Conservation (phyloP, 2,113 vertebrate species). For the Theristicus caerulescens region DNA sequence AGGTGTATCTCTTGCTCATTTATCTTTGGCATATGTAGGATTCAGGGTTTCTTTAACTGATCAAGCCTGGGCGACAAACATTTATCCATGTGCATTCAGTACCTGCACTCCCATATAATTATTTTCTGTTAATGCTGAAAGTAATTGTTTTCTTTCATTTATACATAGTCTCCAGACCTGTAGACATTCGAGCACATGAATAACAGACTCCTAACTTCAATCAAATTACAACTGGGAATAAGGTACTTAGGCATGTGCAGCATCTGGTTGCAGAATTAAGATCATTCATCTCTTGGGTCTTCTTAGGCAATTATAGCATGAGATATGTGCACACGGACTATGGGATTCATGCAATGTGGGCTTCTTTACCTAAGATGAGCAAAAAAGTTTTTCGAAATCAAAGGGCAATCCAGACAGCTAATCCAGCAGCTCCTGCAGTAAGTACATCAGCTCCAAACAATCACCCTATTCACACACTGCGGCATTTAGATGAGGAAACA, state of each 20-base stretch:
- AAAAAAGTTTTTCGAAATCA: neutral
- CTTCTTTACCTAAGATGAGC: neutral
- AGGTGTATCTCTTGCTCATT: neutral
- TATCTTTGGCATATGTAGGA: constrained; percentile 2
- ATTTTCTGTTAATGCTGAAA: constrained; percentile 10
- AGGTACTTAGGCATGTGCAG: constrained; percentile 5
- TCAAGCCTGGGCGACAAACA: neutral
- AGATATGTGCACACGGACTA: neutral
- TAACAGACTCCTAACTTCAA: constrained; percentile 34
- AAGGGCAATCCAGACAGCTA: neutral
- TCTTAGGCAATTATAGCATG: neutral
- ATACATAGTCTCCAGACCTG: neutral
- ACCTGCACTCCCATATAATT: neutral
- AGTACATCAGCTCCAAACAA: neutral
- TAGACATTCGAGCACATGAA: neutral
- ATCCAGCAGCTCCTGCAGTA: neutral
- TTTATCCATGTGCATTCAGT: neutral
- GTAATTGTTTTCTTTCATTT: constrained; percentile 13
- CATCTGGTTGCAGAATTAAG: constrained; percentile 11
- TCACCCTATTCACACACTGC: neutral
- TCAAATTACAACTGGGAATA: constrained; percentile 31
- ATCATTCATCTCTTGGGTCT: neutral
- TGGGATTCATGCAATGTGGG: neutral
- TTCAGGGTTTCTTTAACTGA: neutral
- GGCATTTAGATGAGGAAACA: neutral